Conservation (phyloP, 2,797 vertebrate genomes). For the Gadopsis bispinosus region DNA sequence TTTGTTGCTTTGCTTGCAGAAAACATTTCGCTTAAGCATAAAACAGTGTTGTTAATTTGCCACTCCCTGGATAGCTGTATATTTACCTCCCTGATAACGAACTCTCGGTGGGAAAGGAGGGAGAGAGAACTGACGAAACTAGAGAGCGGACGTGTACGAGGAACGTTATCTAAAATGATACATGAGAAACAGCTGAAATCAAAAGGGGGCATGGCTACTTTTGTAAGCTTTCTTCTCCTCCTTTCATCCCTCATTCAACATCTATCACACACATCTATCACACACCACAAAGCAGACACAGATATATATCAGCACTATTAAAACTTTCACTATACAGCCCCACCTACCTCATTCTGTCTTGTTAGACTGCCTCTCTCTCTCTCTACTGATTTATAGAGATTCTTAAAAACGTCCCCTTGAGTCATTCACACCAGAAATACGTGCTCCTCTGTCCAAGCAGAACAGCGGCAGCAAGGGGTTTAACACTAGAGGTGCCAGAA, state of each 20-base stretch:
- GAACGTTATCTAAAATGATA: conserved; percentile 14
- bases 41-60: conserved; percentile 15
- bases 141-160: background rate
- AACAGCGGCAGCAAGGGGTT: conserved; percentile 12
- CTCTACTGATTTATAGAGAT: conserved; percentile 53
- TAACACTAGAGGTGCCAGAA: too few species aligned
- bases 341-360: conserved; percentile 54
- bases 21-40: conserved; percentile 15
- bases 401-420: conserved; percentile 54
- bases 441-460: conserved; percentile 12
- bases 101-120: background rate
- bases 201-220: conserved; percentile 25
- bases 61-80: background rate
- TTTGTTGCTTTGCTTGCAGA: background rate
- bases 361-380: conserved; percentile 6
- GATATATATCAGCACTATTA: conserved; percentile 57
- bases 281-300: conserved; percentile 23
- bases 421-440: conserved; percentile 51
- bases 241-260: conserved; percentile 23
- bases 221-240: conserved; percentile 14
- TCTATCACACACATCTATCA: too few species aligned
- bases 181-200: conserved; percentile 38
- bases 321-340: conserved; percentile 52
- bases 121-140: background rate
- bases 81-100: background rate